phyloP scores from a whole-genome alignment of 2,113 vertebrate genomes.

The Okapia johnstoni region DNA sequence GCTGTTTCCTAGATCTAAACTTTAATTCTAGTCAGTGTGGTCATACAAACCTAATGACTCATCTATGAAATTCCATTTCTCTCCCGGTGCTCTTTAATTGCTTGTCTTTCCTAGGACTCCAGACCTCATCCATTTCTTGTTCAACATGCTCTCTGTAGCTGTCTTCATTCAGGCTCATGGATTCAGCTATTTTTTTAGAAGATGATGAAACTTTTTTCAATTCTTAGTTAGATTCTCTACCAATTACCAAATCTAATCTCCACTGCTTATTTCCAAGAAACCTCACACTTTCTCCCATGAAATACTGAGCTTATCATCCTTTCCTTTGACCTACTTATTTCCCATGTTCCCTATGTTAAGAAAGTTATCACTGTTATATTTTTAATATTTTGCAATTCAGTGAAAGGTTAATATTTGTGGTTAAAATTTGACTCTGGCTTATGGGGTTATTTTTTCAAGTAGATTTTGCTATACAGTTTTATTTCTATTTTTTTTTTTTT shows the following conservation, averaged over 20 bases:
- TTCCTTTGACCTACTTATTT: not conserved
- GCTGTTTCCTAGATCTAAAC: not conserved
- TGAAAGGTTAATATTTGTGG: not conserved
- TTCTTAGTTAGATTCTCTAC: not conserved
- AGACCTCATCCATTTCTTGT: not conserved
- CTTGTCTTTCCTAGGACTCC: not conserved
- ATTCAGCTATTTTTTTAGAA: not conserved
- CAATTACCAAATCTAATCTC: not conserved
- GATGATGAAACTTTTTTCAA: not conserved
- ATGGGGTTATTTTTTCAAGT: not conserved
- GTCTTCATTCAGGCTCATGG: not conserved
- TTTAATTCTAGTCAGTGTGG: not conserved
- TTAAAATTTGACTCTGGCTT: not conserved
- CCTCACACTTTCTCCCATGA: not conserved
- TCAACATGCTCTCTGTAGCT: not conserved
- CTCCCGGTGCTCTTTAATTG: not conserved
- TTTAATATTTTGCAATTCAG: not conserved
- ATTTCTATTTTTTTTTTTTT: not conserved
- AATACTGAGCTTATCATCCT: not conserved
- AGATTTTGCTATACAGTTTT: not conserved
- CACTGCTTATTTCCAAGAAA: not conserved
- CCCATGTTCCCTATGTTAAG: not conserved
- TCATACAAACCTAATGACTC: not conserved
- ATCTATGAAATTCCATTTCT: not conserved
- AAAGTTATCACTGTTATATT: not conserved